Conservation (phyloP, 2,797 vertebrate genomes). For the Pantherophis alleghaniensis region DNA sequence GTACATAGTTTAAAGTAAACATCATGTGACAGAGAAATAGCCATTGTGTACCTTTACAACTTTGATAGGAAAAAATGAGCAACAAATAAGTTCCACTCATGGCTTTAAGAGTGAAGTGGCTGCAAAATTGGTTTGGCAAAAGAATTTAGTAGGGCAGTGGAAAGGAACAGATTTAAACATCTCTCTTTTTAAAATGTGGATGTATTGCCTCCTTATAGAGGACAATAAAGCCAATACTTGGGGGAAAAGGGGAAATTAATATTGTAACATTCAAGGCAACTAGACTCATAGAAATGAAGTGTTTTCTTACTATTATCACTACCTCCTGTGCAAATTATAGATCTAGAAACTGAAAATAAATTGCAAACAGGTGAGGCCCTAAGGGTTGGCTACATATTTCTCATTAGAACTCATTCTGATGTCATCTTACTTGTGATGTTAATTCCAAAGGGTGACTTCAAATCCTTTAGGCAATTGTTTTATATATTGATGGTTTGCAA, state of each 20-base stretch:
- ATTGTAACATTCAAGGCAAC: not conserved
- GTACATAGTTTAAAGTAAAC: not conserved
- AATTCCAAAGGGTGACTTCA: constrained; percentile 5
- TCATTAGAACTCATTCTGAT: constrained; percentile 2
- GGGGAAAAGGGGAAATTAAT: not conserved
- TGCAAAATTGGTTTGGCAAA: not conserved
- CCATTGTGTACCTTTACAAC: not conserved
- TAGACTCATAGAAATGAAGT: constrained; percentile 7
- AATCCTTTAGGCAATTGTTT: constrained; percentile 43
- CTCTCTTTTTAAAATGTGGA: not conserved
- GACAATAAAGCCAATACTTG: not conserved
- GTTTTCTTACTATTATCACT: not conserved
- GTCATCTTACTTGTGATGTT: constrained; percentile 28
- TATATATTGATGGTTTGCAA: constrained; percentile 31
- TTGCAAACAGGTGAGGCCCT: not conserved
- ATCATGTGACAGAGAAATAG: constrained; percentile 34
- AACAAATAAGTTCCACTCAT: constrained; percentile 30
- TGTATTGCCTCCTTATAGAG: not conserved
- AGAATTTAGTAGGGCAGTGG: not conserved
- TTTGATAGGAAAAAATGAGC: not conserved
- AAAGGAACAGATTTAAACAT: not conserved
- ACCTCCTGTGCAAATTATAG: not conserved
- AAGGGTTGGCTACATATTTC: not conserved
- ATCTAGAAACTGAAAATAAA: not conserved
- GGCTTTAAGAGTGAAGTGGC: not conserved